Base-by-base conservation (phyloP, 2,797 vertebrate species). In the Heliangelus exortis region DNA sequence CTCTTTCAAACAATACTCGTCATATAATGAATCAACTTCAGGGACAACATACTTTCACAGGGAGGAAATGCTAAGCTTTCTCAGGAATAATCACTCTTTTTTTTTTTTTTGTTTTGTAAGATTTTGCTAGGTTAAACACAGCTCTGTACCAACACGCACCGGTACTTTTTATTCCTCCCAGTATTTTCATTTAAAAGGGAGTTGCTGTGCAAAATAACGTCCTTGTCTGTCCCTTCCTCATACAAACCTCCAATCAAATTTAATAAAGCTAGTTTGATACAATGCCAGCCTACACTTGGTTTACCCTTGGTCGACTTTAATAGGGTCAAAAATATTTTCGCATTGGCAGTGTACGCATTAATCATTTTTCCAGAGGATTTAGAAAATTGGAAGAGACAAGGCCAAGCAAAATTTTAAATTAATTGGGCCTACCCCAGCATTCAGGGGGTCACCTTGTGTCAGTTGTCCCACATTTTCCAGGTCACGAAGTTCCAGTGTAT, bases 251-350 rank as follows among this genome's bases (percentile, higher is more conserved):
- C 98, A 98, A 99, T 99, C 98, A 99, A 98, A 98, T 98, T 99
- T 99, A 99, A 99, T 99, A 99, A 98, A 98, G 98, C 98, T 98
- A 98, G 98, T 98, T 99, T 99, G 99, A 99, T 98, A 98, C 98
- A 98, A 98, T 97, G 98, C 98, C 99, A 99, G 98, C 98, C 98
- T 98, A 98, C 98, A 99, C 98, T 98, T 98, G 98, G 98, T 98
- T 98, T 99, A 99, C 98, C 99, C 98, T 99, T 99, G 99, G 98
- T 98, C 98, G 98, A 98, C 98, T 99, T 99, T 99, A 99, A 99
- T 99, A 98, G 98, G 98, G 98, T 99, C 99, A 99, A 99, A 99
- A 98, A 99, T 98, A 98, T 99, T 99, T 99, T 99, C 98, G 96
- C 98, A 98, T 98, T 98, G 98, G 98, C 98, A 98, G 97, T 98